These are phyloP conservation scores for Danionella dracula DNA, from an alignment of 2,797 vertebrate genomes.

Conservation along the genomic window DNA sequence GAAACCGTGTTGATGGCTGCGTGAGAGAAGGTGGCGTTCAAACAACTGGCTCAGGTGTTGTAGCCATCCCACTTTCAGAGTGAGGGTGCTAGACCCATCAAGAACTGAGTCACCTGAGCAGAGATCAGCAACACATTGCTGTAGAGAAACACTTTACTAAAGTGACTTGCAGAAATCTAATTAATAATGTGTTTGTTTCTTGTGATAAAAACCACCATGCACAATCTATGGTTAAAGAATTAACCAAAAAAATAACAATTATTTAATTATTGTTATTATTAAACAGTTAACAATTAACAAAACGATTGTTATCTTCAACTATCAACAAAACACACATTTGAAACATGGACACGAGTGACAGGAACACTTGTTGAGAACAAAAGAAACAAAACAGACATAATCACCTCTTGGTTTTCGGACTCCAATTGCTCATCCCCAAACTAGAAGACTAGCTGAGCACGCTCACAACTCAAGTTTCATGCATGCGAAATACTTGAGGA, in stretches of 20 bases:
- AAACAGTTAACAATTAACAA: too few relatives aligned
- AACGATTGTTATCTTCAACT: too few relatives aligned
- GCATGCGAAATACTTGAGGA: too few relatives aligned
- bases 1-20: slow-evolving; percentile 77
- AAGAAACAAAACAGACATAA: too few relatives aligned
- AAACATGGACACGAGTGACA: too few relatives aligned
- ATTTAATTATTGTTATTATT: background rate
- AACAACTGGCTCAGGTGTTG: slow-evolving; percentile 86
- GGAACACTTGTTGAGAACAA: too few relatives aligned
- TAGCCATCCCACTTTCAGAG: slow-evolving; percentile 76
- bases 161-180: background rate
- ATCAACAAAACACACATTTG: too few relatives aligned
- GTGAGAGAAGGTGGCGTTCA: slow-evolving; percentile 80
- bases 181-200: too few relatives aligned
- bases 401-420: too few relatives aligned
- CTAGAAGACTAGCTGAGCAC: too few relatives aligned
- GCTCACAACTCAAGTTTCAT: too few relatives aligned
- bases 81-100: slow-evolving; percentile 86
- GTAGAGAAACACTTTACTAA: background rate
- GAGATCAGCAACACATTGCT: background rate
- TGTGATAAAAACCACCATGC: background rate
- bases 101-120: slow-evolving; percentile 80
- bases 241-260: background rate
- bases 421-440: too few relatives aligned
- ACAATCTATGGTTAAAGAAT: background rate